Percentiles rank a stretch among this genome's conserved stretches.
These are phyloP conservation scores for Platyscapa corneri DNA, from an alignment of 1,140 invertebrate genomes.

Conservation along the genomic window DNA sequence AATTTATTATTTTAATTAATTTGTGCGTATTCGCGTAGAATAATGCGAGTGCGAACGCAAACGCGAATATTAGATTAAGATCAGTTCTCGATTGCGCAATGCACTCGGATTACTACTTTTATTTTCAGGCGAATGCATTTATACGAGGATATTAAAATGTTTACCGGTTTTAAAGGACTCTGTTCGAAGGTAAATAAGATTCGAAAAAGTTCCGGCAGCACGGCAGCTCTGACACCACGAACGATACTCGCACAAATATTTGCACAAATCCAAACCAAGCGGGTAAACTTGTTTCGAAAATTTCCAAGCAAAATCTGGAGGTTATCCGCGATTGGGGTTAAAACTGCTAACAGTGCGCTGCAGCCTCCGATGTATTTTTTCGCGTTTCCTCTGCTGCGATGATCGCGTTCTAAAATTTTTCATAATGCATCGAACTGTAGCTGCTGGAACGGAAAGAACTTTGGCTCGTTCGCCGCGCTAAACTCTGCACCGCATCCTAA, in stretches of 20 bases:
- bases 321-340: neutral
- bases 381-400: too few species aligned
- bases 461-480: neutral
- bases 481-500: neutral
- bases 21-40: neutral
- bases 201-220: neutral
- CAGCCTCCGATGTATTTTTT: neutral
- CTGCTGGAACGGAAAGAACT: neutral
- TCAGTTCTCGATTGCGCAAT: too few species aligned
- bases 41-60: too few species aligned
- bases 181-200: neutral
- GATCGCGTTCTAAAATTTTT: neutral
- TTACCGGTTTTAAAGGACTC: neutral
- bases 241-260: neutral
- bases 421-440: neutral
- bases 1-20: neutral
- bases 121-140: neutral
- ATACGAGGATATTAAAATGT: neutral
- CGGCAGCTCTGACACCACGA: neutral
- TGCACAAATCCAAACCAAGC: neutral
- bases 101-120: neutral
- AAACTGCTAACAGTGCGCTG: neutral
- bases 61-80: too few species aligned
- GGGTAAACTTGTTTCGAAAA: neutral
- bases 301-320: neutral